Base-by-base conservation (phyloP, 2,113 vertebrate genomes). In the Eudyptes chrysolophus region DNA sequence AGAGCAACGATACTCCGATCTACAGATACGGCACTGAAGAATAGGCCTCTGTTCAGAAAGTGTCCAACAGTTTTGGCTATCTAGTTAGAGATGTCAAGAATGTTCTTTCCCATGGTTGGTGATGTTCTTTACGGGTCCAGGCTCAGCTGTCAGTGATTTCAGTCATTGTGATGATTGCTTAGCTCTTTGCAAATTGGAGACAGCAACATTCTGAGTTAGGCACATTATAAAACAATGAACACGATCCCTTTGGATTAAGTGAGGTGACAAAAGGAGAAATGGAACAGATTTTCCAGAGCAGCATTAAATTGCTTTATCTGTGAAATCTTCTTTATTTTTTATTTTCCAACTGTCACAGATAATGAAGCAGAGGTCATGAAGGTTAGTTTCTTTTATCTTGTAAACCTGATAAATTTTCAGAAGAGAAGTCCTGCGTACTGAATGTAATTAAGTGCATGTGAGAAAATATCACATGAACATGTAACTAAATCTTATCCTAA, bases 1-100 rank as follows among this genome's bases (percentile, higher is more conserved):
- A 75, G 16, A 70, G 6, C n/a, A 51, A 2, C 1, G 9, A 54
- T 61, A 48, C 7, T 74, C 8, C 38, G 25, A 0, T 48, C 11
- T 84, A 34, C 16, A 84, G 26, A 22, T 25, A 19, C 0, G 0
- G 19, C 16, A n/a, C 51, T 89, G 12, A 60, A 65, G 55, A 51
- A 17, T 1, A 71, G 32, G 29, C 18, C 34, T 27, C 71, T 65
- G 44, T 61, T 86, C 38, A 62, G 62, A 62, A 89, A 80, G 54
- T 10, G 8, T 88, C 61, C 19, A 34, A 1, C 7, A 19, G 34
- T 61, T 92, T 79, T 72, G 58, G 4, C 24, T 85, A 1, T 44
- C 30, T 57, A 44, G 27, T 86, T 84, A 49, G 42, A 78, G 19
- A 26, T 20, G 38, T 52, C 16, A 52, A 7, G 34, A 78, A 22